Base-by-base conservation (phyloP, 2,797 vertebrate genomes). In the Acanthurus tractus region DNA sequence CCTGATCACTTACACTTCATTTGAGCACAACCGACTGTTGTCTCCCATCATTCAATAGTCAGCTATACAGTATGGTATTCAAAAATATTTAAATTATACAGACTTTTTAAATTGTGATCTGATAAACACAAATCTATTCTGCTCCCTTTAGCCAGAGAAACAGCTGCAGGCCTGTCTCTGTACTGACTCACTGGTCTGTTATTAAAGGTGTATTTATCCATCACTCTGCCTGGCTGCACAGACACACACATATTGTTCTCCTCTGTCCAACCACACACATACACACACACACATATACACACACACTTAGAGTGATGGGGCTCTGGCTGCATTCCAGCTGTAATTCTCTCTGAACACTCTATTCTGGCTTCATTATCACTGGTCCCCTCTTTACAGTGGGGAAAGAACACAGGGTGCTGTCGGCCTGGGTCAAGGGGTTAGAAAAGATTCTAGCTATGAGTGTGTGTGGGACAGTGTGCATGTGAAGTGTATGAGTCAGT, bases 161-260 rank as follows among this genome's bases (percentile, higher is more conserved):
- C 62, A 72, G 71, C 86, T 71, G 70, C 64, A 54, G 20, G 78
- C 59, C 50, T n/a, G 58, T 59, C 34, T 81, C 78, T 84, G 63
- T 44, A 62, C 59, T 69, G 65, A 83, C 53, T 74, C 80, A 73
- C 62, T 70, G 82, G 64, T 76, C 75, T 83, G 66, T 73, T 85
- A 82, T 86, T 87, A 88, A 90, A 74, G 76, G 76, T 87, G 81
- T 76, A 78, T 91, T 84, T 88, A 83, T 85, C 59, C n/a, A 59
- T 88, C 83, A 67, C 79, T 81, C 68, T 83, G 83, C 68, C 68
- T 77, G 69, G 56, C 74, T 84, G 63, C 75, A 64, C 84, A 68
- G 46, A 86, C 70, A 90, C 81, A 81, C 81, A 56, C 71, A 42
- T 82, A 83, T 76, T 83, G 72, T 89, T 83, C 81, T 68, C 34